A percentile compares a stretch with the other conserved stretches of the same genome.
Evolutionary conservation across 2,113 vertebrate genomes (phyloP).

Genomic region (Puntigrus tetrazona): DNA sequence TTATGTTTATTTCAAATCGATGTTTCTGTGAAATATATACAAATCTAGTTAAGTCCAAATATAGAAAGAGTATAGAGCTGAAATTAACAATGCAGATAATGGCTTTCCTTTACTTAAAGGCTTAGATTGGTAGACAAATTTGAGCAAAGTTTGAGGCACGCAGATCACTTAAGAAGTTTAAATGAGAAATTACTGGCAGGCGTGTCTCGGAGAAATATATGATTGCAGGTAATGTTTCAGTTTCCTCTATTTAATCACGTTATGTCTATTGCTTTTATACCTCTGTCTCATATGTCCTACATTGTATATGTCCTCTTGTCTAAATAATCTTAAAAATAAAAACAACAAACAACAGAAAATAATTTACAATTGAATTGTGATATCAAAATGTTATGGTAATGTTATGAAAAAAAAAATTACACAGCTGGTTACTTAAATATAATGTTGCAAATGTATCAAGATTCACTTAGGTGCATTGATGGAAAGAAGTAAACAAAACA

Average conservation of each 20-base stretch:
- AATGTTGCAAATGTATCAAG: too few species aligned
- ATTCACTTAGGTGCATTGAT: too few species aligned
- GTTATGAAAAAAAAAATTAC: too few species aligned
- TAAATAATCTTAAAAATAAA: too few species aligned
- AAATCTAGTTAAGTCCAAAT: not conserved
- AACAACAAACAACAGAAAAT: too few species aligned
- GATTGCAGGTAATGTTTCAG: not conserved
- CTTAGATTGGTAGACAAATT: not conserved
- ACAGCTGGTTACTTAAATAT: too few species aligned
- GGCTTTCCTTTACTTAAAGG: not conserved
- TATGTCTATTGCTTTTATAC: not conserved
- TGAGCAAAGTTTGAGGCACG: not conserved
- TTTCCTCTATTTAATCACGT: not conserved
- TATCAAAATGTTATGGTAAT: too few species aligned
- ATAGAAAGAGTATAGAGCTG: not conserved
- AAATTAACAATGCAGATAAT: not conserved
- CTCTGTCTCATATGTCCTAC: too few species aligned
- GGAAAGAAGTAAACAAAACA: not conserved
- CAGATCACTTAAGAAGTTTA: not conserved
- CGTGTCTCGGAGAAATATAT: not conserved
- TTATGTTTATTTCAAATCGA: not conserved
- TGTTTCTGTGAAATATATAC: not conserved
- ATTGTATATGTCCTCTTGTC: too few species aligned
- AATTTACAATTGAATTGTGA: too few species aligned
- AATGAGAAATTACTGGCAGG: not conserved